phyloP scores from a whole-genome alignment of 2,888 invertebrate genomes.

The Noctua pronuba region DNA sequence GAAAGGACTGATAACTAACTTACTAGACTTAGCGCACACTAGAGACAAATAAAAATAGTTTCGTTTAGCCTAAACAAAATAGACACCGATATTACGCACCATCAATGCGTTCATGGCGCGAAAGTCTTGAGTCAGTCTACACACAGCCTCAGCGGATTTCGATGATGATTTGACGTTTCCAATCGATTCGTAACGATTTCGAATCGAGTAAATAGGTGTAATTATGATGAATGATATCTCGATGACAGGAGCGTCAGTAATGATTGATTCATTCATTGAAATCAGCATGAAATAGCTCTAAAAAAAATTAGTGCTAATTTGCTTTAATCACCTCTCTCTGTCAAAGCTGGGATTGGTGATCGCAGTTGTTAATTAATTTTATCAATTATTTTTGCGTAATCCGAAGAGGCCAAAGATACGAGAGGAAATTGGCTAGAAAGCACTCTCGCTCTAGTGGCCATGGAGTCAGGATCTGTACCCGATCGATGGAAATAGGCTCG shows the following conservation, averaged over 20 bases:
- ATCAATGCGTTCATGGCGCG: neutral
- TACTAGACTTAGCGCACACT: neutral
- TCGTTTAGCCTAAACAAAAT: neutral
- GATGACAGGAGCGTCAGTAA: conserved; percentile 3
- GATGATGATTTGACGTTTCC: conserved; percentile 38
- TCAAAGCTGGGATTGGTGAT: neutral
- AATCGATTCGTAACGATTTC: conserved; percentile 41
- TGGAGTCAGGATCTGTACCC: neutral
- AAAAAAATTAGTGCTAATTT: neutral
- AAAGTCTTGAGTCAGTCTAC: conserved; percentile 18
- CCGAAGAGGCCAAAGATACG: no score
- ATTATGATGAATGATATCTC: conserved; percentile 28
- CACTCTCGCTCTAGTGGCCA: neutral
- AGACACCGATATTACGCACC: neutral
- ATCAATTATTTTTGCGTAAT: neutral
- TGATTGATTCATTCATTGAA: conserved; percentile 13
- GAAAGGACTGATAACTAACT: neutral
- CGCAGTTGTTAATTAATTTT: neutral
- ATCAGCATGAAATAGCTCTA: neutral
- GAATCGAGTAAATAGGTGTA: conserved; percentile 36
- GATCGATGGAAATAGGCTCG: neutral
- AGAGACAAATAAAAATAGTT: neutral
- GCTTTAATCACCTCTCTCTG: neutral
- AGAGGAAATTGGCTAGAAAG: neutral
- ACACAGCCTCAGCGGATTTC: neutral